Evolutionary conservation across 2,797 vertebrate genomes (phyloP).

Genomic region (Microchirus variegatus): DNA sequence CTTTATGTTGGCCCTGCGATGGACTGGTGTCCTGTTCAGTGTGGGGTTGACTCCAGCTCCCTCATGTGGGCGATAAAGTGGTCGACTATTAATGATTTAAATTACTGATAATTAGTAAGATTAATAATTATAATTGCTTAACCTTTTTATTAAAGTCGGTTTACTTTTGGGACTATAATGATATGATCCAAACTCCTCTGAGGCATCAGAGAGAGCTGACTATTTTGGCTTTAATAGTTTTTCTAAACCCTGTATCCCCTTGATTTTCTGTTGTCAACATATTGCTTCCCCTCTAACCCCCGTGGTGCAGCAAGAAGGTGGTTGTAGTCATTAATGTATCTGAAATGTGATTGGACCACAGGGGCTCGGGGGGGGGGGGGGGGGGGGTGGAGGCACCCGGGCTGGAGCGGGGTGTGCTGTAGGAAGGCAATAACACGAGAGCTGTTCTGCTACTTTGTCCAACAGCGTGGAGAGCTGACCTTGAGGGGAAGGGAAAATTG

Average conservation of each 20-base stretch:
- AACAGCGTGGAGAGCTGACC: slow-evolving; percentile 74
- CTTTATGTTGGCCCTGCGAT: no score
- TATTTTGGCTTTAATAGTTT: slow-evolving; percentile 20
- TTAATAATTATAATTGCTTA: no score
- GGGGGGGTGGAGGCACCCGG: slow-evolving; percentile 12
- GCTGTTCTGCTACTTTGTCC: slow-evolving; percentile 70
- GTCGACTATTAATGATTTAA: no score
- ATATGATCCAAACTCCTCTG: slow-evolving; percentile 11
- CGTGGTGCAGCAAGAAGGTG: slow-evolving; percentile 39
- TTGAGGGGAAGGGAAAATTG: slow-evolving; percentile 81
- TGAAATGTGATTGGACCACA: slow-evolving; percentile 51
- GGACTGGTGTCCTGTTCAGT: no score
- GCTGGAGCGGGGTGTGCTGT: slow-evolving; percentile 34
- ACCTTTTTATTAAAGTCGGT: no score
- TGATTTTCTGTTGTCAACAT: slow-evolving; percentile 48
- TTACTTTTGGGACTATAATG: background rate
- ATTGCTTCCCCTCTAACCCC: slow-evolving; percentile 49
- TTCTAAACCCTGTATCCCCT: slow-evolving; percentile 28
- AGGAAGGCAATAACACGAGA: slow-evolving; percentile 53
- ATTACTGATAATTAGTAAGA: no score
- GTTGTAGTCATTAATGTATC: slow-evolving; percentile 56
- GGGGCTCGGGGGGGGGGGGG: background rate
- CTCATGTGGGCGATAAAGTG: no score
- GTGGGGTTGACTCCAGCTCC: no score
- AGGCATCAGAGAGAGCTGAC: slow-evolving; percentile 9